Conservation (phyloP, 2,113 vertebrate genomes). For the Capreolus pygargus region DNA sequence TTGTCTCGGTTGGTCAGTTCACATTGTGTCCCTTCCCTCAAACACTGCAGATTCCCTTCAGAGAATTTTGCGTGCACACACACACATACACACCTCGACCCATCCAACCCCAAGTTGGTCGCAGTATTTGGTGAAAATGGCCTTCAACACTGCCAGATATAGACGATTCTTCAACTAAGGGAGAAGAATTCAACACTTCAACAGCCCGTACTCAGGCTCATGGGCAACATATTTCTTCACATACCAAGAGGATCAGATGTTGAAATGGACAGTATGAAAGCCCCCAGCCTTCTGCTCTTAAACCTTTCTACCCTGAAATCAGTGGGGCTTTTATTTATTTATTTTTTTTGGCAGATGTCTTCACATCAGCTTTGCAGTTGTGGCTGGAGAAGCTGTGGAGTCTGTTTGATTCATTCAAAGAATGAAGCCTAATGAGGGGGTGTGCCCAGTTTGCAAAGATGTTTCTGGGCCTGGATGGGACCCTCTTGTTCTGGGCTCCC, state of each 20-base stretch:
- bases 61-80: background rate
- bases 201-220: background rate
- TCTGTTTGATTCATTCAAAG: background rate
- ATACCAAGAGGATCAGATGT: accelerated
- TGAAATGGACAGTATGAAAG: accelerated
- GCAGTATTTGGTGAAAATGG: background rate
- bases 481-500: background rate
- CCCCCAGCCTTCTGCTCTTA: background rate
- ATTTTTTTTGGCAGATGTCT: conserved; percentile 59
- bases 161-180: too few species aligned
- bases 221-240: background rate
- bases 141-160: background rate
- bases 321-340: background rate
- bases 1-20: background rate
- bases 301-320: background rate
- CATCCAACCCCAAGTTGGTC: background rate
- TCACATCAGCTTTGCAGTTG: conserved; percentile 48
- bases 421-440: accelerated
- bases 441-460: background rate
- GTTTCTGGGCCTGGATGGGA: background rate
- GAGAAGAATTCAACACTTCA: too few species aligned
- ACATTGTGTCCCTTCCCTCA: accelerated
- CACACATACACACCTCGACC: accelerated
- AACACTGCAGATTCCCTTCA: too few species aligned
- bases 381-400: conserved; percentile 46